phyloP scores from a whole-genome alignment of 2,888 invertebrate species.

The Acanthopleura granulata region DNA sequence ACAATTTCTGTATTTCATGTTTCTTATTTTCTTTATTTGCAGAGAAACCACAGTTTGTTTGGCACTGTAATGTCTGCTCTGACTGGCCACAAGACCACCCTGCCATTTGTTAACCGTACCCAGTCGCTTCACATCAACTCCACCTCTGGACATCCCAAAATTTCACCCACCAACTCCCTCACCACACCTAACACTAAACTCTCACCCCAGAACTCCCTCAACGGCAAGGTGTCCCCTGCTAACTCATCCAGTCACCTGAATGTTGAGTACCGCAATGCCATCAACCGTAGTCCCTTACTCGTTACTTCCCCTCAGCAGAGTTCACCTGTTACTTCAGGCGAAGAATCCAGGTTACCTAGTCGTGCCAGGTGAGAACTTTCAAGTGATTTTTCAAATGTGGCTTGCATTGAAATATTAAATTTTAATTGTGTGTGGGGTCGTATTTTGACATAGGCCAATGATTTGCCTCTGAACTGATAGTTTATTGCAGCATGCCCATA shows the following conservation, averaged over 20 bases:
- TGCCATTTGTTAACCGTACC: constrained; percentile 59
- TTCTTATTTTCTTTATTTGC: constrained; percentile 43
- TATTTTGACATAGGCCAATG: too few species aligned
- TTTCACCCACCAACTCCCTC: constrained; percentile 59
- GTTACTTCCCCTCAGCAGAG: constrained; percentile 22
- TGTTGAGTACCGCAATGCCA: constrained; percentile 56
- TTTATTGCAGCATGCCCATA: too few species aligned
- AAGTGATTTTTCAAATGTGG: too few species aligned
- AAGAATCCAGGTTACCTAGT: constrained; percentile 44
- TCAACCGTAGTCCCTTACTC: constrained; percentile 58
- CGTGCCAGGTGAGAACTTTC: constrained; percentile 39
- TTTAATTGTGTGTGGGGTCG: too few species aligned
- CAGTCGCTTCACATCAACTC: constrained; percentile 61
- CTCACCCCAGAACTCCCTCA: constrained; percentile 55
- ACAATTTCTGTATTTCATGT: too few species aligned
- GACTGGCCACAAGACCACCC: constrained; percentile 49
- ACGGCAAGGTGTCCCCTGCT: constrained; percentile 55
- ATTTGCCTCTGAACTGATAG: too few species aligned
- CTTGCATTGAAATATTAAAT: too few species aligned
- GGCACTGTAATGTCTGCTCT: constrained; percentile 80
- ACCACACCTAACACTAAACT: constrained; percentile 46
- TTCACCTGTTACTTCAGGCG: constrained; percentile 21
- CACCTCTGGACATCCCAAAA: constrained; percentile 48
- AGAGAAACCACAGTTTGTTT: constrained; percentile 96
- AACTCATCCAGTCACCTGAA: constrained; percentile 57